Evolutionary conservation across 1,140 invertebrate genomes (phyloP), one percentile per base, ranked within the genome.

Genomic region (Pinna nobilis): DNA sequence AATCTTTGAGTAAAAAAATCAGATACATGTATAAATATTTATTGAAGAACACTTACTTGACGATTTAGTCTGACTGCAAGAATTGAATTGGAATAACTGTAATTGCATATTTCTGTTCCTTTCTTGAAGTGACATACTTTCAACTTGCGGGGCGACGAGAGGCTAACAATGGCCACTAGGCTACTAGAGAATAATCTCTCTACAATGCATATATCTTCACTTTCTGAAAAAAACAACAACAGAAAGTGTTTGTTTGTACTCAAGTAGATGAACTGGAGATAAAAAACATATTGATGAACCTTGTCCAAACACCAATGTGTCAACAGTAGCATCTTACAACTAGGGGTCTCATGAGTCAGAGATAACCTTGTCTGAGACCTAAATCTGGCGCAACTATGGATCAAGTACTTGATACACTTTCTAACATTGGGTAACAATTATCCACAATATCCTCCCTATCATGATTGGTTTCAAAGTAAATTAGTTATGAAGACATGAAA

Each of bases 91-190:
- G 95, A 95, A 88, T 99, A 99, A 86, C 95, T 97, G 90, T 99
- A 98, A 88, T 98, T 97, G 90, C 97, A 99, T 87, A 99, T 99
- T 91, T 99, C 97, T 63, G 96, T 97, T 72, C 96, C 96, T 89
- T 98, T 98, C 86, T 98, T 98, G 90, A 98, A 99, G 90, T 99
- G 97, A 88, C 96, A 98, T 33, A 99, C 97, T 91, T 95, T 95
- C 23, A 98, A 91, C 89, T 95, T 99, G 80, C 98, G 92, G 53
- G 98, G 97, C 49, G 96, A 94, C 77, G 94, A 93, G 73, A 97
- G 91, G 80, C 95, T 96, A 63, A 99, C 98, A 82, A 99, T 93
- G 28, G 97, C 97, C 81, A 99, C 96, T 78, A 99, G 91, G 82
- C 96, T 98, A 87, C 97, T 98, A 88, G 96, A 97, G 90, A 99